Evolutionary conservation across 2,797 vertebrate species (phyloP).

Genomic region (Acanthurus lineatus): DNA sequence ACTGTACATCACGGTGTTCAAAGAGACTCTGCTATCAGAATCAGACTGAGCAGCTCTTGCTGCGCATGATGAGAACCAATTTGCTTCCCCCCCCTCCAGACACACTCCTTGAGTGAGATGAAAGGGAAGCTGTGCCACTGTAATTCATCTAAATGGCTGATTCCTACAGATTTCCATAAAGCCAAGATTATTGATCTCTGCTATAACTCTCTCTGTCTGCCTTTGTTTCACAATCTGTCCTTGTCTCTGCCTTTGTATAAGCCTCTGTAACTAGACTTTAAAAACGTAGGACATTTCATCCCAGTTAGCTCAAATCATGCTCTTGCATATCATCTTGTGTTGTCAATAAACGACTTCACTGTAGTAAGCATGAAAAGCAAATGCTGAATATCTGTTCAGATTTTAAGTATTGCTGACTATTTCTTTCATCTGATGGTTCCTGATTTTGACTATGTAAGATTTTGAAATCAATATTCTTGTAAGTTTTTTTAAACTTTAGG

Average conservation of each 20-base stretch:
- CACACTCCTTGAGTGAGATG: constrained; percentile 51
- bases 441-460: background rate
- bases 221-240: constrained; percentile 25
- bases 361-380: too few species aligned
- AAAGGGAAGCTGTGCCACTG: constrained; percentile 50
- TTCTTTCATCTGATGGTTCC: background rate
- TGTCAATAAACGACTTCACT: too few species aligned
- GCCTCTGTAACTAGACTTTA: background rate
- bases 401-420: background rate
- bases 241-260: constrained; percentile 6
- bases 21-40: constrained; percentile 28
- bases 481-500: background rate
- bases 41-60: constrained; percentile 28
- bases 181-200: constrained; percentile 30
- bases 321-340: background rate
- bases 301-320: background rate
- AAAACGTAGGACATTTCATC: background rate
- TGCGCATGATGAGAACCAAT: constrained; percentile 52
- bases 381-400: background rate
- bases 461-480: background rate
- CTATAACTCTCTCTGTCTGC: constrained; percentile 19
- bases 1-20: constrained; percentile 8
- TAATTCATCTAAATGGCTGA: constrained; percentile 61
- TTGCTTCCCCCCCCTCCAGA: constrained; percentile 49
- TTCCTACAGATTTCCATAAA: constrained; percentile 40